A percentile compares a stretch with the other conserved stretches of the same genome.
Conservation (phyloP, 2,113 vertebrate genomes). For the Passer montanus region DNA sequence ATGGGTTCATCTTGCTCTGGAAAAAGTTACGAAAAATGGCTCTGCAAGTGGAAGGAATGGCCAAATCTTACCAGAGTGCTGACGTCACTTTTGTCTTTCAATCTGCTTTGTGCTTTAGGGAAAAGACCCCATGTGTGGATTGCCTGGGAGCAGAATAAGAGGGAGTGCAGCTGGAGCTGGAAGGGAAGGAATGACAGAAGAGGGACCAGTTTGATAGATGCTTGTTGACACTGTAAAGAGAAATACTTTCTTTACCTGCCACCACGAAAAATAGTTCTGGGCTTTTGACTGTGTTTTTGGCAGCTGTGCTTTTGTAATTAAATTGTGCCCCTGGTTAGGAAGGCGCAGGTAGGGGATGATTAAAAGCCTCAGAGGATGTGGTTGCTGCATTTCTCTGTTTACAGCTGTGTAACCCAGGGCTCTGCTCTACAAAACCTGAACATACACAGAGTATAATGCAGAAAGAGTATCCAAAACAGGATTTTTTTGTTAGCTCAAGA, state of each 20-base stretch:
- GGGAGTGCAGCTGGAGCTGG: neutral
- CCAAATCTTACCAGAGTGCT: neutral
- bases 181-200: neutral
- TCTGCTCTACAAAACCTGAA: neutral
- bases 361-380: neutral
- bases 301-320: constrained; percentile 50
- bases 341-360: neutral
- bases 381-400: neutral
- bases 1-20: neutral
- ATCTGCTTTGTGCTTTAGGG: neutral
- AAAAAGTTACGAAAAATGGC: neutral
- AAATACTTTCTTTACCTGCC: neutral
- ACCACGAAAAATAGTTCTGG: neutral
- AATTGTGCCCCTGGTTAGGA: constrained; percentile 34
- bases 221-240: neutral
- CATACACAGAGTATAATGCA: neutral
- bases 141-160: neutral
- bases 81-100: neutral
- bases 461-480: neutral
- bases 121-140: rapidly evolving
- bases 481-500: neutral
- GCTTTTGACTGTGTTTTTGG: constrained; percentile 2
- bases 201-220: neutral
- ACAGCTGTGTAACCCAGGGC: neutral
- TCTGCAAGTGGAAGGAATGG: neutral